Conservation (phyloP, 1,140 invertebrate genomes). For the Bombyx mori region ASM3026992v2 NC_085108.1:5158001-5158500, state of each 20-base stretch:
- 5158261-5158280: constrained; percentile 49
- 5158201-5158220: constrained; percentile 68
- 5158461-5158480: too few species aligned
- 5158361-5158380: constrained; percentile 31
- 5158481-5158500: too few species aligned
- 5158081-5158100: constrained; percentile 33
- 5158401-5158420: too few species aligned
- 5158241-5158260: constrained; percentile 35
- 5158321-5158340: constrained; percentile 31
- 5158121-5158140: constrained; percentile 5
- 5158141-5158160: constrained; percentile 14
- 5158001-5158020: constrained; percentile 59
- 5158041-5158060: constrained; percentile 69
- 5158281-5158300: constrained; percentile 63
- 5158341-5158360: constrained; percentile 41
- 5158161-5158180: constrained; percentile 47
- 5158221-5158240: constrained; percentile 62
- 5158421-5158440: too few species aligned
- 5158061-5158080: constrained; percentile 66
- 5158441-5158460: too few species aligned
- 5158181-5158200: constrained; percentile 72
- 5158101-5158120: constrained; percentile 18
- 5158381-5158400: constrained; percentile 23
- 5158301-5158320: constrained; percentile 46
- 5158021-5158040: constrained; percentile 55